Percentiles rank a stretch among this genome's conserved stretches.
Evolutionary conservation across 2,113 vertebrate species (phyloP).

Genomic region (Larimichthys polyactis): DNA sequence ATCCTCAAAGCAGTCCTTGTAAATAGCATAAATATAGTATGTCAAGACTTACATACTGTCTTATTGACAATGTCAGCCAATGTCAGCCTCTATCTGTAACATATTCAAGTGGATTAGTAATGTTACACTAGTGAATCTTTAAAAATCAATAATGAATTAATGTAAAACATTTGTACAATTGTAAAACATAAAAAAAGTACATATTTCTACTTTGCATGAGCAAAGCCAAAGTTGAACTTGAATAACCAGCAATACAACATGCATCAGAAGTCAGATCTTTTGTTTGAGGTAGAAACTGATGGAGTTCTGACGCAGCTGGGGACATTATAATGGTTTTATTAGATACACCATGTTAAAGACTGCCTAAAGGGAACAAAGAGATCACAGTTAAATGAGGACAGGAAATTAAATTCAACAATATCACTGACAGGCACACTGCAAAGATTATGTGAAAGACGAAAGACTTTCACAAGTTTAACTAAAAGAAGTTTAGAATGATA

Average conservation of each 20-base stretch:
- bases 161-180: too few species aligned
- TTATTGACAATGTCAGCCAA: not conserved
- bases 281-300: not conserved
- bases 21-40: conserved; percentile 4
- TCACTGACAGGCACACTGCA: not conserved
- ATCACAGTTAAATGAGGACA: not conserved
- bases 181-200: not conserved
- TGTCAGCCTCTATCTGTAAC: not conserved
- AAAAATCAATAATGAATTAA: not conserved
- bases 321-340: conserved; percentile 29
- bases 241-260: not conserved
- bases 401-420: conserved; percentile 21
- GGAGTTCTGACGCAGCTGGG: conserved; percentile 14
- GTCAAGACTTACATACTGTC: conserved; percentile 1
- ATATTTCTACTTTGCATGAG: not conserved
- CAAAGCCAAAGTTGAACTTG: not conserved
- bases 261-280: not conserved
- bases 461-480: not conserved
- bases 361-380: conserved; percentile 18
- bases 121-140: not conserved
- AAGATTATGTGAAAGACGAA: conserved; percentile 10
- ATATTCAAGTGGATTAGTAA: not conserved
- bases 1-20: conserved; percentile 1
- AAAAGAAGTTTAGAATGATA: not conserved
- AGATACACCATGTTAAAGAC: conserved; percentile 2